Conservation (phyloP, 2,113 vertebrate genomes). For the Oenanthe oenanthe region DNA sequence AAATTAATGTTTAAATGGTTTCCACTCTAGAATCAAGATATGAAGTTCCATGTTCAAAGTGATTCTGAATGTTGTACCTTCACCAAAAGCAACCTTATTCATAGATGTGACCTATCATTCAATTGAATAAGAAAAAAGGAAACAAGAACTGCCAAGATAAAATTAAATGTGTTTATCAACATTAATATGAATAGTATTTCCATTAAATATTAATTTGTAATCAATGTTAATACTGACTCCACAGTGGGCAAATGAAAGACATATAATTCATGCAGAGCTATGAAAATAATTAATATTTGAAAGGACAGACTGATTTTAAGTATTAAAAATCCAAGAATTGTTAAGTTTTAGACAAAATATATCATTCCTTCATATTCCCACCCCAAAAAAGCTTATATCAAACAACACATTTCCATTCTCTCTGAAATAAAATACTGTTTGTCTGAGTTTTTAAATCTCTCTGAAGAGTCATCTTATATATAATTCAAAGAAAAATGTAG, state of each 20-base stretch:
- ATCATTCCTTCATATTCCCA: background rate
- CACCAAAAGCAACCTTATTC: background rate
- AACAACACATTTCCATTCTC: rapidly evolving
- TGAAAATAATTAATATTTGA: background rate
- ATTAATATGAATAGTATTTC: background rate
- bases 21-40: background rate
- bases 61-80: background rate
- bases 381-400: rapidly evolving
- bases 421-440: background rate
- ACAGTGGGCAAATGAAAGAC: background rate
- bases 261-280: background rate
- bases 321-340: rapidly evolving
- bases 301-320: background rate
- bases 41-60: background rate
- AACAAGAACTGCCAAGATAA: background rate
- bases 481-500: background rate
- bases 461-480: background rate
- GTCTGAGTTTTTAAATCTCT: background rate
- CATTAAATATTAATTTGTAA: background rate
- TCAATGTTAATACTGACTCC: background rate
- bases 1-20: background rate
- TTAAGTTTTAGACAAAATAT: background rate
- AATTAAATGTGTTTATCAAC: background rate
- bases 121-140: background rate
- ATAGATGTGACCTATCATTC: background rate